A percentile compares a stretch with the other conserved stretches of the same genome.
Evolutionary conservation across 1,140 invertebrate genomes (phyloP).

Genomic region (Cecropterus lyciades): DNA sequence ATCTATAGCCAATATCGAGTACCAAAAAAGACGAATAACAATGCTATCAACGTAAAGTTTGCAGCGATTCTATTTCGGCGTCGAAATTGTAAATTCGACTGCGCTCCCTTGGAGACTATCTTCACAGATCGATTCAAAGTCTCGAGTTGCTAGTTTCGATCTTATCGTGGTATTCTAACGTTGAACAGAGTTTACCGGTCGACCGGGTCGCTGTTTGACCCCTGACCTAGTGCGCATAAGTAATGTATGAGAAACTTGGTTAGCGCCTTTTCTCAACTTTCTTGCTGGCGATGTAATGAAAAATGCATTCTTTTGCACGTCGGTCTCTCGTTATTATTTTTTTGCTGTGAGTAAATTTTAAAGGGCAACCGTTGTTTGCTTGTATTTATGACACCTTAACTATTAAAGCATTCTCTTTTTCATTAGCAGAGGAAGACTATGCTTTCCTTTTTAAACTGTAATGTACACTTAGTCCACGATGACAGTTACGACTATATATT

Average conservation of each 20-base stretch:
- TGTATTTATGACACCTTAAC: neutral
- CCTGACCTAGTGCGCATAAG: conserved; percentile 10
- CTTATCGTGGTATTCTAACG: conserved; percentile 11
- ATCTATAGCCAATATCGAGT: too few relatives aligned
- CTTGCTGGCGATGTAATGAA: conserved; percentile 18
- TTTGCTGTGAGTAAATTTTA: neutral
- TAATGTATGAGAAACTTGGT: conserved; percentile 30
- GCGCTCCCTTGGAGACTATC: neutral
- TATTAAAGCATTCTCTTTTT: too few relatives aligned
- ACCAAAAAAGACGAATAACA: neutral
- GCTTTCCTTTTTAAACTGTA: too few relatives aligned
- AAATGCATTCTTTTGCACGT: neutral
- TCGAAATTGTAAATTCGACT: conserved; percentile 10
- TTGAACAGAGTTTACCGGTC: conserved; percentile 22
- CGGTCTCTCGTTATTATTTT: neutral
- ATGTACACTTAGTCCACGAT: too few relatives aligned
- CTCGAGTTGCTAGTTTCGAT: conserved; percentile 6
- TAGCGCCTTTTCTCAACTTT: conserved; percentile 30
- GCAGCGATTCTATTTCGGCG: neutral
- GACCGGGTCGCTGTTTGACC: conserved; percentile 16
- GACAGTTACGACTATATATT: too few relatives aligned
- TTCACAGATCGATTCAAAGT: conserved; percentile 4
- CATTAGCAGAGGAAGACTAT: too few relatives aligned
- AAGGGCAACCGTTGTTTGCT: neutral
- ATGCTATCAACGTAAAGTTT: neutral